These are phyloP conservation scores for Clinocottus analis DNA, from an alignment of 2,113 vertebrate species.

Conservation along the genomic window DNA sequence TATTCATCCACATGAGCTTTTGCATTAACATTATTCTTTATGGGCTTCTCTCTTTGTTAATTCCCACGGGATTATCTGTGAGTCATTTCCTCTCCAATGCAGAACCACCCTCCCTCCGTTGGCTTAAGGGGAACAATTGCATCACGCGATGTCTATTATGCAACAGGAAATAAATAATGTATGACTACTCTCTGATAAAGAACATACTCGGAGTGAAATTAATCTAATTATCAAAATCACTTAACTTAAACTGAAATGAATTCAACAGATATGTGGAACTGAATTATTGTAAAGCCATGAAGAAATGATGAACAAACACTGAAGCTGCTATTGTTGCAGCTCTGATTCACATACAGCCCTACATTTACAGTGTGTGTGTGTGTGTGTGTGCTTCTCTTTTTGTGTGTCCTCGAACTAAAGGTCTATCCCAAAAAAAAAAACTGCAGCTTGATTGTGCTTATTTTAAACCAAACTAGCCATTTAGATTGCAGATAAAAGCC, in stretches of 20 bases:
- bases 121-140: not conserved
- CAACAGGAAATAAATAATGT: conserved; percentile 1
- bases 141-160: conserved; percentile 6
- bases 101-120: too few relatives aligned
- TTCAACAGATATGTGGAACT: not conserved
- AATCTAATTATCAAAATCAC: not conserved
- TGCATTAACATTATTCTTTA: conserved; percentile 45
- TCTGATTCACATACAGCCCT: not conserved
- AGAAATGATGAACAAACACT: not conserved
- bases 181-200: not conserved
- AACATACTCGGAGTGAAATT: not conserved
- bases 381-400: conserved; percentile 20
- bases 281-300: not conserved
- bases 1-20: conserved; percentile 45
- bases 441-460: conserved; percentile 60
- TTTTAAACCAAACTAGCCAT: conserved; percentile 53
- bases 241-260: not conserved
- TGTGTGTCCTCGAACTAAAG: conserved; percentile 30
- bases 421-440: not conserved
- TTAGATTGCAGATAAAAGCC: conserved; percentile 71
- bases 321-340: not conserved
- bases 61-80: conserved; percentile 20
- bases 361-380: not conserved
- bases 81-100: conserved; percentile 28
- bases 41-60: conserved; percentile 2